Conservation (phyloP, 2,113 vertebrate species). For the Pomatostomus ruficeps region DNA sequence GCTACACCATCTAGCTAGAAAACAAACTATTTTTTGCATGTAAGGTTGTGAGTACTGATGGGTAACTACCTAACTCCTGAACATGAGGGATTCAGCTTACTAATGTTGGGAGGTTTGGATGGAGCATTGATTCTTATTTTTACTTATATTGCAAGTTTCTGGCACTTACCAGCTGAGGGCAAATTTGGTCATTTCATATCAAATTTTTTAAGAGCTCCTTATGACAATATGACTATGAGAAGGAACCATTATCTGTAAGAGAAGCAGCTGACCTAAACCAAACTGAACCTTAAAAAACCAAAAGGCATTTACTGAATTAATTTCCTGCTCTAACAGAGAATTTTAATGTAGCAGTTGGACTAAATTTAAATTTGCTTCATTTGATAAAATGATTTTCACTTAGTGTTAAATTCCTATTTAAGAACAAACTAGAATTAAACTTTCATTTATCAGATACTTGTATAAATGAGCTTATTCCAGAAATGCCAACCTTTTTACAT, state of each 20-base stretch:
- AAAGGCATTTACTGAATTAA: neutral
- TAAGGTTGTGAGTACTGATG: neutral
- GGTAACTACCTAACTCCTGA: neutral
- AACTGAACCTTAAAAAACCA: no score
- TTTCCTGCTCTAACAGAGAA: neutral
- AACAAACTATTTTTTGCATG: neutral
- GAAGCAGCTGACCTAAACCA: neutral
- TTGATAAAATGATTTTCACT: neutral
- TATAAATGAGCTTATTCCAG: neutral
- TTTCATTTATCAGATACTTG: neutral
- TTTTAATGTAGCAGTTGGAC: neutral
- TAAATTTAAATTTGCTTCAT: neutral
- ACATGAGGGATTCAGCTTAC: neutral
- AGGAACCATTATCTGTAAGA: neutral
- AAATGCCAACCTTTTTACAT: neutral
- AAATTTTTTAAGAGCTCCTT: neutral
- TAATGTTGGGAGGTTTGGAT: neutral
- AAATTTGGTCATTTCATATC: neutral
- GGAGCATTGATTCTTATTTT: neutral
- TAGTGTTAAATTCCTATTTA: neutral
- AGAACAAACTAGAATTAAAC: neutral
- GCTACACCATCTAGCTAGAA: neutral
- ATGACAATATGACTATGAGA: neutral
- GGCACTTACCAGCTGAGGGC: neutral
- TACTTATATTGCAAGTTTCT: neutral